Evolutionary conservation across 1,140 invertebrate genomes (phyloP).

Genomic region (Schlechtendalia chinensis): DNA sequence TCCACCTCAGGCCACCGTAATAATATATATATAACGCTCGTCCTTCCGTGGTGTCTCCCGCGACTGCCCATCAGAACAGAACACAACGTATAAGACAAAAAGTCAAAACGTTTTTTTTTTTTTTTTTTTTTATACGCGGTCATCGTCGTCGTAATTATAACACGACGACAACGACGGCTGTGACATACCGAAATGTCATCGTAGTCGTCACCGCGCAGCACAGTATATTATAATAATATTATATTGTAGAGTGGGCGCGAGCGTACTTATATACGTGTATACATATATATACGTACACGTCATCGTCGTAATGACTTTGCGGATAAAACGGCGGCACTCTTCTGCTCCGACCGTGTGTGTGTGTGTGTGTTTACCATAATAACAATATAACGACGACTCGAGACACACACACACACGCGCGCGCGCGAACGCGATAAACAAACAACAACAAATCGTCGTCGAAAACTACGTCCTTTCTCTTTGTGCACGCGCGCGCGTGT

Average conservation of each 20-base stretch:
- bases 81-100: not conserved
- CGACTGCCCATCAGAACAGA: no score
- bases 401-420: no score
- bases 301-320: slow-evolving; percentile 30
- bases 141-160: slow-evolving; percentile 26
- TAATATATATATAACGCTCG: no score
- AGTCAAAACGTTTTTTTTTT: slow-evolving; percentile 6
- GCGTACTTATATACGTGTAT: not conserved
- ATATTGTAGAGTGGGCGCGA: slow-evolving; percentile 18
- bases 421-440: slow-evolving; percentile 22
- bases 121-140: slow-evolving; percentile 6
- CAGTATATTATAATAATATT: no score
- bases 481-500: slow-evolving; percentile 1
- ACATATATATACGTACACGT: not conserved
- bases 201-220: not conserved
- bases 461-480: slow-evolving; percentile 25
- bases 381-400: slow-evolving; percentile 21
- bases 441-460: slow-evolving; percentile 29
- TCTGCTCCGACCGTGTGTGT: not conserved
- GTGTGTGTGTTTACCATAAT: slow-evolving; percentile 38
- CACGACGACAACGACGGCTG: not conserved
- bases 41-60: no score
- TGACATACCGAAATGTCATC: slow-evolving; percentile 40
- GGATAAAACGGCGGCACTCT: slow-evolving; percentile 19
- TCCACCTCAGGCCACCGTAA: no score